phyloP scores from a whole-genome alignment of 2,113 vertebrate genomes.

The Pampusana beccarii region DNA sequence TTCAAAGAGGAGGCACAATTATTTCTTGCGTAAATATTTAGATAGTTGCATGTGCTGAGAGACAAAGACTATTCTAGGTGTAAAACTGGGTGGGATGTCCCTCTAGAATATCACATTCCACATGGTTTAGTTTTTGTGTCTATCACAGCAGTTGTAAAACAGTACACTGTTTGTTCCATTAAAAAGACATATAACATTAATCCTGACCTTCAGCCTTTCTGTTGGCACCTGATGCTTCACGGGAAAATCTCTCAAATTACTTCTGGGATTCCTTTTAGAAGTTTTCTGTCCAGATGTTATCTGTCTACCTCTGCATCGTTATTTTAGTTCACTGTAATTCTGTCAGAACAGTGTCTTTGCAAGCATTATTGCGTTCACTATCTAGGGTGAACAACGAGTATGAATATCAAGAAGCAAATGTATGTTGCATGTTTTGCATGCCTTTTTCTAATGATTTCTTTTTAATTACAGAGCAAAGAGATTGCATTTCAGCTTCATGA shows the following conservation, averaged over 20 bases:
- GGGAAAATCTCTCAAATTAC: neutral
- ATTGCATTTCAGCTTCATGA: conserved; percentile 97
- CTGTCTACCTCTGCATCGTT: neutral
- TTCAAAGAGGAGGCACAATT: conserved; percentile 39
- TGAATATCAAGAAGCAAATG: neutral
- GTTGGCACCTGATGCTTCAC: neutral
- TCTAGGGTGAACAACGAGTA: neutral
- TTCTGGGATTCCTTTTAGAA: neutral
- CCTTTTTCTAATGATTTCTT: conserved; percentile 61
- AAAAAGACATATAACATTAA: neutral
- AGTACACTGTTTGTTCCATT: neutral
- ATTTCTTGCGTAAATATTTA: conserved; percentile 64
- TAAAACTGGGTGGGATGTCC: neutral
- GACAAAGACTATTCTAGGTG: conserved; percentile 16
- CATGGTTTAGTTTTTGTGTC: neutral
- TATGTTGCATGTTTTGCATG: neutral
- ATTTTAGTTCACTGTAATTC: neutral
- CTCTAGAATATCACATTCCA: neutral
- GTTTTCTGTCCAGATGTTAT: neutral
- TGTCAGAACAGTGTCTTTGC: neutral
- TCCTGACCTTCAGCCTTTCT: neutral
- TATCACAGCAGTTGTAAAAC: neutral
- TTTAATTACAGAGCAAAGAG: conserved; percentile 93
- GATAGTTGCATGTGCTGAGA: conserved; percentile 38
- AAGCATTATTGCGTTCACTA: neutral